phyloP scores from a whole-genome alignment of 2,113 vertebrate genomes.

The Embiotoca jacksoni region DNA sequence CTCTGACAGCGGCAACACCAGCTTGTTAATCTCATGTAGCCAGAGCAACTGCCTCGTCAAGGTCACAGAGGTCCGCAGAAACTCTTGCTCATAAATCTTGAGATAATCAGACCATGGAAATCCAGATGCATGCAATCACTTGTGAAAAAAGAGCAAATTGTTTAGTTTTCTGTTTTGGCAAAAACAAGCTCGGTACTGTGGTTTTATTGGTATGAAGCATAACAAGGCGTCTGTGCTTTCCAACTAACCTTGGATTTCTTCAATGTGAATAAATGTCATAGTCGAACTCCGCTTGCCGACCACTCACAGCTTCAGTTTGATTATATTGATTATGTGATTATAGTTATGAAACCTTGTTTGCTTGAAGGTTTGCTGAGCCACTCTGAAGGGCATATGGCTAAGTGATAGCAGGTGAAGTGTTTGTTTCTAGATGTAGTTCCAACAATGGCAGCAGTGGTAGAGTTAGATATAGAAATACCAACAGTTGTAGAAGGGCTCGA shows the following conservation, averaged over 20 bases:
- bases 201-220: neutral
- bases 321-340: no score
- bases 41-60: slow-evolving; percentile 36
- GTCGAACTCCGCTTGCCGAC: neutral
- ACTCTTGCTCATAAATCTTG: slow-evolving; percentile 27
- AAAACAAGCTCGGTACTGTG: neutral
- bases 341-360: no score
- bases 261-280: neutral
- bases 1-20: slow-evolving; percentile 25
- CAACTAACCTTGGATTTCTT: neutral
- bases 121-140: neutral
- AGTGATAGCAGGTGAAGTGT: no score
- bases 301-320: no score
- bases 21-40: slow-evolving; percentile 46
- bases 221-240: neutral
- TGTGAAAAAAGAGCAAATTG: neutral
- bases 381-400: no score
- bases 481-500: no score
- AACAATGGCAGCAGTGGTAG: no score
- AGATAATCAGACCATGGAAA: slow-evolving; percentile 26
- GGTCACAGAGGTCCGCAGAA: slow-evolving; percentile 44
- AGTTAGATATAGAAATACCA: no score
- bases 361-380: no score
- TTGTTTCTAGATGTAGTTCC: no score
- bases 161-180: slow-evolving; percentile 4